Evolutionary conservation across 2,113 vertebrate genomes (phyloP), one percentile per base, ranked within the genome.

Genomic region (Murina feae): DNA sequence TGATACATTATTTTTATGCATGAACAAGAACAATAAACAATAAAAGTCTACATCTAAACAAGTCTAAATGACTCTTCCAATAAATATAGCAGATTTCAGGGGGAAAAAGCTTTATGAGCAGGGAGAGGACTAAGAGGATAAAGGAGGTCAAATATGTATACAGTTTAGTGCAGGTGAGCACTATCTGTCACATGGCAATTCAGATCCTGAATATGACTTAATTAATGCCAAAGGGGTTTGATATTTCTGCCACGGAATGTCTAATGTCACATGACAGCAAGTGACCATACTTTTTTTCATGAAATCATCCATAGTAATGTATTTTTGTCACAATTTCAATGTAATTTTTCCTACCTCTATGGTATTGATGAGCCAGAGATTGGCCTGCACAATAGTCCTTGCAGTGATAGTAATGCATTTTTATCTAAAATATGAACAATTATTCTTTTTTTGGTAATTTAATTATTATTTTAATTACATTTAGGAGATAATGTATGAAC

Each of bases 221-320:
- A 99, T 99, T 72, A 99, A 86, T 0, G 99, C 98, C 39, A 99
- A 94, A 0, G 99, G 99, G 0, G 98, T 98, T 97, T 98, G 98
- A 89, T 99, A 99, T 95, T 99, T 99, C 97, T 99, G 98, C 25
- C 98, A 96, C 2, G 99, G 98, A 0, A 99, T 98, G 47, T 99
- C 98, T 94, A 99, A 72, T 83, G 99, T n/a, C n/a, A n/a, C 98
- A 96, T 97, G 0, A 60, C 30, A 81, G 79, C 94, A 79, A 16
- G 30, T 39, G 21, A 2, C 23, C 16, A 0, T 1, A 0, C 3
- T 1, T n/a, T 35, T 35, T 65, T 66, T 63, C 37, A 78, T 9
- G 42, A 86, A 80, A 21, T 55, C 18, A 65, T 18, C 20, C 25
- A 81, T 25, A 44, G 35, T 90, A 53, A 69, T 65, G 37, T 81